Percentiles rank a stretch among this genome's conserved stretches.
Conservation (phyloP, 2,888 invertebrate species). For the Andrena chrysosceles region DNA sequence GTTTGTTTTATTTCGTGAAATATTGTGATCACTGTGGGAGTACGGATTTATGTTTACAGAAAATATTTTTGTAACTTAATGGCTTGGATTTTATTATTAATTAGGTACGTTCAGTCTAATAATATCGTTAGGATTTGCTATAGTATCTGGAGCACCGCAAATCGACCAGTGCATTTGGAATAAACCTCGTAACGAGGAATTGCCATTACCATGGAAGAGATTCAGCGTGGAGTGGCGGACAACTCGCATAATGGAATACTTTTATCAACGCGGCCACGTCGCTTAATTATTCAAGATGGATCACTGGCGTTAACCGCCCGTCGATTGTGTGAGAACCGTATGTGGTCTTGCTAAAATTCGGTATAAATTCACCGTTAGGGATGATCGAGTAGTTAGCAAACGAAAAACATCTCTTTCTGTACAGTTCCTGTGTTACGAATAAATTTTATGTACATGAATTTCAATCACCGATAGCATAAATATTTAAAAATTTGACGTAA, state of each 20-base stretch:
- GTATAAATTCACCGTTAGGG: constrained; percentile 44
- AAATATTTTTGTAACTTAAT: neutral
- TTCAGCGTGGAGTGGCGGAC: constrained; percentile 72
- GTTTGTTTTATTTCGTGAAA: no score
- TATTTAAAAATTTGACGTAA: no score
- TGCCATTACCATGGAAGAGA: constrained; percentile 76
- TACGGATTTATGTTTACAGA: neutral
- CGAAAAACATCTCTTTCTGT: neutral
- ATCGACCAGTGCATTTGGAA: constrained; percentile 65
- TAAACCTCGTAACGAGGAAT: constrained; percentile 74
- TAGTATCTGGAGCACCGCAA: constrained; percentile 45
- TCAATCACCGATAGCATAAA: no score
- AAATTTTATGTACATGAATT: neutral
- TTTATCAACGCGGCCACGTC: constrained; percentile 76
- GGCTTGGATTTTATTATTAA: neutral
- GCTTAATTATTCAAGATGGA: constrained; percentile 81
- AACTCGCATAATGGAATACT: constrained; percentile 81
- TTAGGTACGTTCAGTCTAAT: constrained; percentile 9
- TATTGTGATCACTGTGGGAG: no score
- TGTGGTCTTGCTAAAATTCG: constrained; percentile 54
- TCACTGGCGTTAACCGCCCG: constrained; percentile 75
- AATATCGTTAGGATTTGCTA: constrained; percentile 35
- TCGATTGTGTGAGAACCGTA: constrained; percentile 58
- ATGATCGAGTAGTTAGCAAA: constrained; percentile 9
- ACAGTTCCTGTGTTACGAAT: neutral